phyloP scores from a whole-genome alignment of 2,888 invertebrate species.

The Stenodema calcarata region DNA sequence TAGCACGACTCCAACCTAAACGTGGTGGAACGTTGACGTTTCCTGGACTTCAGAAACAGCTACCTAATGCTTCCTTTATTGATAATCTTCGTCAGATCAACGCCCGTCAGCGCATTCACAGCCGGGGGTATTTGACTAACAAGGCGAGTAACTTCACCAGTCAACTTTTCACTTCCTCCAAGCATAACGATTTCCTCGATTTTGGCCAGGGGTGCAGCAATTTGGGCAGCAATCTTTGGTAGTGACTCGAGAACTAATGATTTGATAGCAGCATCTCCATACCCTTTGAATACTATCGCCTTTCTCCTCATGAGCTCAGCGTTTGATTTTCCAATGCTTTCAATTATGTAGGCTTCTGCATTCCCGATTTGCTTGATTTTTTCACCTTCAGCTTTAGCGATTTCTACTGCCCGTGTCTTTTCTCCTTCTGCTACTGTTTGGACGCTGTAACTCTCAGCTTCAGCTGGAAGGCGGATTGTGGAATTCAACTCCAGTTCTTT shows the following conservation, averaged over 20 bases:
- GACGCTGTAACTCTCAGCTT: slow-evolving; percentile 91
- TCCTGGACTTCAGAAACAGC: too few species aligned
- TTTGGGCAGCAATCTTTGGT: slow-evolving; percentile 97
- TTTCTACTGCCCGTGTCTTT: slow-evolving; percentile 89
- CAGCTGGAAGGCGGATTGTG: slow-evolving; percentile 89
- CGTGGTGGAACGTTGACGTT: too few species aligned
- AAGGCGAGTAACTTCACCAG: slow-evolving; percentile 84
- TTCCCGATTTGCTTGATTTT: slow-evolving; percentile 87
- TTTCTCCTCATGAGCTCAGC: slow-evolving; percentile 95
- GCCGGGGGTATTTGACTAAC: slow-evolving; percentile 92
- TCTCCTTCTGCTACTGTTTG: slow-evolving; percentile 91
- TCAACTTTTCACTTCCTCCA: slow-evolving; percentile 80
- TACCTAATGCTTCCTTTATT: neutral
- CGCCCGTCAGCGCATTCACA: slow-evolving; percentile 90
- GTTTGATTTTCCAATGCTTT: slow-evolving; percentile 91
- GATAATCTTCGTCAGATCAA: slow-evolving; percentile 82
- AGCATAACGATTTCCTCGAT: slow-evolving; percentile 95
- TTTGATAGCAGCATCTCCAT: slow-evolving; percentile 95
- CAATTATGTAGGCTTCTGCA: slow-evolving; percentile 90
- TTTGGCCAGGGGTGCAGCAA: slow-evolving; percentile 92
- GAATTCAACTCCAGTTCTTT: slow-evolving; percentile 91
- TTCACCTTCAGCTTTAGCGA: slow-evolving; percentile 91
- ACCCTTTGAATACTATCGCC: slow-evolving; percentile 93
- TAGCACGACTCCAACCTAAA: too few species aligned
- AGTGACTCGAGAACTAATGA: slow-evolving; percentile 89